Percentiles rank a stretch among this genome's conserved stretches.
phyloP scores from a whole-genome alignment of 2,797 vertebrate genomes.

The Silurus lanzhouensis region DNA sequence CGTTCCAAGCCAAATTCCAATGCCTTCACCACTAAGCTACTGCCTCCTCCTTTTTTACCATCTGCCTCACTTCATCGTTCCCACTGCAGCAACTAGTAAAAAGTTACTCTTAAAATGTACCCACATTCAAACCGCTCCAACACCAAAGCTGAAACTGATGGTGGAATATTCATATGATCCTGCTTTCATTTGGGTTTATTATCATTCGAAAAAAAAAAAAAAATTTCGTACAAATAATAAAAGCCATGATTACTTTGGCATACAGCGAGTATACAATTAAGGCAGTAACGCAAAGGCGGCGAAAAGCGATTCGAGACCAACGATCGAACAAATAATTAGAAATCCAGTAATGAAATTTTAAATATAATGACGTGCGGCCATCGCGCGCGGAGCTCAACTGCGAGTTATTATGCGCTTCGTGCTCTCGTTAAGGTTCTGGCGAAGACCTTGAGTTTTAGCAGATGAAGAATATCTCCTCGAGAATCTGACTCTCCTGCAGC shows the following conservation, averaged over 20 bases:
- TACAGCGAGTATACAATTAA: constrained; percentile 35
- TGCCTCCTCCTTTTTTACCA: too few species aligned
- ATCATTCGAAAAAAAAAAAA: constrained; percentile 39
- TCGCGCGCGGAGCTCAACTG: too few species aligned
- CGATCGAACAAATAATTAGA: constrained; percentile 18
- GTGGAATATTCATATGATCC: background rate
- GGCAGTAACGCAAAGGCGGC: constrained; percentile 28
- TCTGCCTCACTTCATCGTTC: background rate
- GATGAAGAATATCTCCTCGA: constrained; percentile 97
- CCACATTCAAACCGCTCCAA: background rate
- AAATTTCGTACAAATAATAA: constrained; percentile 35
- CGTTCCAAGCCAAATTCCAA: too few species aligned
- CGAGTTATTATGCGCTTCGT: background rate
- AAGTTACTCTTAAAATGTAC: background rate
- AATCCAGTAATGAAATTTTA: constrained; percentile 30
- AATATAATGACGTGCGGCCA: background rate
- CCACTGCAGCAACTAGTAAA: background rate
- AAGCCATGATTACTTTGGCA: constrained; percentile 52
- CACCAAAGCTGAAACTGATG: background rate
- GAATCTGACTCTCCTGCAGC: constrained; percentile 86
- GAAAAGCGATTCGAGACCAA: constrained; percentile 31
- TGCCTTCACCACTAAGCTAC: too few species aligned
- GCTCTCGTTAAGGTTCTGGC: constrained; percentile 4
- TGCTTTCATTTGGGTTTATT: constrained; percentile 62
- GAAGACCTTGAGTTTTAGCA: constrained; percentile 65